Evolutionary conservation across 2,113 vertebrate species (phyloP), one percentile per base, ranked within the genome.

Genomic region (Dendrocopos noguchii): DNA sequence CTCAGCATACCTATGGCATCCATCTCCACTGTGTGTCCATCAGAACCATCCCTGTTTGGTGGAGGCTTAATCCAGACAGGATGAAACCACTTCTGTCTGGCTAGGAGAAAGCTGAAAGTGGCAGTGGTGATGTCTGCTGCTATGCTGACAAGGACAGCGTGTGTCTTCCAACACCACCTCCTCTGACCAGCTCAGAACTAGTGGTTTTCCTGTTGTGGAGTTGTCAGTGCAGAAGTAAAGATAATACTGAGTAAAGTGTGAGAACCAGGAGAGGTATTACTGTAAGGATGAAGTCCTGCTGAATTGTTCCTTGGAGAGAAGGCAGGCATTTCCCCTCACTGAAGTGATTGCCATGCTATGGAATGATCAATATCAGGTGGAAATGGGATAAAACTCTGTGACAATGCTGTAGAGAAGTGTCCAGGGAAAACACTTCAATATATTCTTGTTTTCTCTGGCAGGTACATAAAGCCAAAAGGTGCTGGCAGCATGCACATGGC

Each of bases 1-100:
- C 39, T 18, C 28, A 19, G 31, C 42, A 36, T 19, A 39, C 44
- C 57, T 19, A 16, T 0, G 1, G 57, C 47, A 22, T 2, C 0
- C 10, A 5, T 5, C 46, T 61, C 76, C 19, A 2, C 5, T 19
- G 59, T 2, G 1, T 33, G 28, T 64, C 70, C 85, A 22, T 28
- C 75, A 53, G 19, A 53, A 25, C 31, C 8, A 28, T 11, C 63
- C 47, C 39, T 52, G 55, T 29, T 24, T 44, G 55, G 60, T 8
- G 0, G 2, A n/a, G 61, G 56, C 4, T 64, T 50, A 9, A 20
- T 18, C 27, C 67, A 12, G 22, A 50, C 4, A 21, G 72, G 90
- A 20, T 44, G 73, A 29, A 50, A 6, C 18, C 1, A 1, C 11
- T 55, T 36, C 50, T 53, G 63, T 27, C 50, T 15, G 63, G 31